phyloP scores from a whole-genome alignment of 2,888 invertebrate species.

The Coecobrya sp. region DNA sequence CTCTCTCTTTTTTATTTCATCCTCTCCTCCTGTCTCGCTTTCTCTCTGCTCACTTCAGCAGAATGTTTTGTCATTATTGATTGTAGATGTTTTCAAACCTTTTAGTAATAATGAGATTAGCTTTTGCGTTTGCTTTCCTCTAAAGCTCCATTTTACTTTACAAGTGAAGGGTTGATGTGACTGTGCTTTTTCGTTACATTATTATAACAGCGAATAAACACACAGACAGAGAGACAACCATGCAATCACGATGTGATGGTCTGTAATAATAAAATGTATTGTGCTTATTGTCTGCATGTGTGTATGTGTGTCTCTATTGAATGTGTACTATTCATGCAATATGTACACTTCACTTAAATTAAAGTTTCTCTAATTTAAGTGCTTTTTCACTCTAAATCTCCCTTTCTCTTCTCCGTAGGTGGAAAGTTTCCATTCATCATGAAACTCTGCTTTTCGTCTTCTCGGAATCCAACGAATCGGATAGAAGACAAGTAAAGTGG shows the following conservation, averaged over 20 bases:
- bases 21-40: background rate
- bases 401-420: slow-evolving; percentile 89
- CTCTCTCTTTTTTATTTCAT: background rate
- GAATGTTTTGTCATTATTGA: slow-evolving; percentile 71
- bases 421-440: slow-evolving; percentile 99
- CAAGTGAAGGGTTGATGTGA: slow-evolving; percentile 54
- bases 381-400: slow-evolving; percentile 56
- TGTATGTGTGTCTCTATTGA: too few relatives aligned
- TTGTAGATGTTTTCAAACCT: slow-evolving; percentile 71
- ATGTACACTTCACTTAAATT: slow-evolving; percentile 55
- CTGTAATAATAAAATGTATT: slow-evolving; percentile 37
- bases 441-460: slow-evolving; percentile 99
- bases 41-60: background rate
- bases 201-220: background rate
- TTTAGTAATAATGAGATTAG: slow-evolving; percentile 80
- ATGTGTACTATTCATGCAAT: slow-evolving; percentile 17
- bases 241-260: slow-evolving; percentile 44
- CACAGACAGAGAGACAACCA: background rate
- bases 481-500: slow-evolving; percentile 80
- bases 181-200: slow-evolving; percentile 36
- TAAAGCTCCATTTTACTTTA: slow-evolving; percentile 55
- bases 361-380: slow-evolving; percentile 62
- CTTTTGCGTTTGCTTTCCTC: slow-evolving; percentile 44
- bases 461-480: slow-evolving; percentile 88
- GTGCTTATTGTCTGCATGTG: slow-evolving; percentile 8